Evolutionary conservation across 2,113 vertebrate genomes (phyloP).

Genomic region (Sturnus vulgaris): DNA sequence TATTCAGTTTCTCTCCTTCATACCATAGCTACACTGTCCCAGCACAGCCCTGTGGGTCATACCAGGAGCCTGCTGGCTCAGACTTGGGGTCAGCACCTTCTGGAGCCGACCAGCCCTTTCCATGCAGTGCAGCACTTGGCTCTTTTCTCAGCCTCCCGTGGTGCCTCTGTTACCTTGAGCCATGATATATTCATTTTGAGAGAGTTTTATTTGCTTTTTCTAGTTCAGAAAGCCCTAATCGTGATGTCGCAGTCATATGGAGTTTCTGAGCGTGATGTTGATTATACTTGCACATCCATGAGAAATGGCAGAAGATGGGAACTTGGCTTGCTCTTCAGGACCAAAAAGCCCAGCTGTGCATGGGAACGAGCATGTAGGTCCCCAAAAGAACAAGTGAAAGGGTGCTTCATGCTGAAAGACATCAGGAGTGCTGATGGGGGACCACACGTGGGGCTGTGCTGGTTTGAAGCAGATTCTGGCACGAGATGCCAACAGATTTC

Average conservation of each 20-base stretch:
- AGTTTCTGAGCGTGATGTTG: not conserved
- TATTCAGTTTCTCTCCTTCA: not conserved
- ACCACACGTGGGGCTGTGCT: not conserved
- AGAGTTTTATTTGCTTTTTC: not conserved
- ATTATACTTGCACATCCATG: not conserved
- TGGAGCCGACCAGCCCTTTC: not conserved
- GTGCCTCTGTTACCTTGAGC: not conserved
- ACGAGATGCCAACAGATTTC: not conserved
- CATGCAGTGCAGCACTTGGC: not conserved
- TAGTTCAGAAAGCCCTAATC: not conserved
- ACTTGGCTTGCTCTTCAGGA: not conserved
- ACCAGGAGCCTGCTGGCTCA: not conserved
- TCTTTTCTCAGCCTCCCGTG: not conserved
- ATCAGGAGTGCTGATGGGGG: not conserved
- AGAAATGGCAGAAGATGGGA: not conserved
- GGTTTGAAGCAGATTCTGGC: not conserved
- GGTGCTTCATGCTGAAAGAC: not conserved
- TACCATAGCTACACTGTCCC: rapidly evolving
- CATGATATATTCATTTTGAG: not conserved
- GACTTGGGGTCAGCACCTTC: not conserved
- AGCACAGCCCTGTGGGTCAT: not conserved
- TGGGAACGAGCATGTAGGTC: not conserved
- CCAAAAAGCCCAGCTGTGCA: not conserved
- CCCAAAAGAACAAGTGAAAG: not conserved
- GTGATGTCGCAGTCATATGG: rapidly evolving